phyloP scores from a whole-genome alignment of 2,113 vertebrate genomes.

The Malaclemys terrapin region DNA sequence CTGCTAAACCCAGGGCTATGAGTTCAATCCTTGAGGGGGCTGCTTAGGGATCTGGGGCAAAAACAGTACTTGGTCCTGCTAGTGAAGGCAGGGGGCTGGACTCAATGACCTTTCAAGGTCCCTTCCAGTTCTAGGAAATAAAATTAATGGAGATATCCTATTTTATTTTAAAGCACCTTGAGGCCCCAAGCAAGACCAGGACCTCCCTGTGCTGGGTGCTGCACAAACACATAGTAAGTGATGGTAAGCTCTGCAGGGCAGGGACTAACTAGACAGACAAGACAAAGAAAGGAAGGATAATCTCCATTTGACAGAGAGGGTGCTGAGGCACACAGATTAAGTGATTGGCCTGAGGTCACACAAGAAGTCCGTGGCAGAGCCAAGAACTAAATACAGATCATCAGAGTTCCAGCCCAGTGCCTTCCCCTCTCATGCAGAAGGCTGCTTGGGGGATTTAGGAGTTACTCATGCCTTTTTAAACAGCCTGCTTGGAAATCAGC shows the following conservation, averaged over 20 bases:
- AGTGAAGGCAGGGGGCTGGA: too few relatives aligned
- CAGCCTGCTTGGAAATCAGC: rapidly evolving
- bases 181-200: neutral
- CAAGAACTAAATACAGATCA: neutral
- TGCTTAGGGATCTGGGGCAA: too few relatives aligned
- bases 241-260: neutral
- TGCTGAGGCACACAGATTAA: neutral
- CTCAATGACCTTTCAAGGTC: too few relatives aligned
- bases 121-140: too few relatives aligned
- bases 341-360: neutral
- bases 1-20: too few relatives aligned
- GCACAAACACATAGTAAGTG: neutral
- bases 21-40: too few relatives aligned
- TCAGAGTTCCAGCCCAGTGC: neutral
- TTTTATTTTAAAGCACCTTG: neutral
- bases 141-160: too few relatives aligned
- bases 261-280: neutral
- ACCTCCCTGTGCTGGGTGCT: neutral
- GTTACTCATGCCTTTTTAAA: neutral
- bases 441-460: neutral
- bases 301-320: neutral
- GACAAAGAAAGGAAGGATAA: neutral
- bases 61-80: too few relatives aligned
- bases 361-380: neutral
- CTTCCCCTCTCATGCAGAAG: neutral